Evolutionary conservation across 2,113 vertebrate species (phyloP).

Genomic region (Hippocampus zosterae): DNA sequence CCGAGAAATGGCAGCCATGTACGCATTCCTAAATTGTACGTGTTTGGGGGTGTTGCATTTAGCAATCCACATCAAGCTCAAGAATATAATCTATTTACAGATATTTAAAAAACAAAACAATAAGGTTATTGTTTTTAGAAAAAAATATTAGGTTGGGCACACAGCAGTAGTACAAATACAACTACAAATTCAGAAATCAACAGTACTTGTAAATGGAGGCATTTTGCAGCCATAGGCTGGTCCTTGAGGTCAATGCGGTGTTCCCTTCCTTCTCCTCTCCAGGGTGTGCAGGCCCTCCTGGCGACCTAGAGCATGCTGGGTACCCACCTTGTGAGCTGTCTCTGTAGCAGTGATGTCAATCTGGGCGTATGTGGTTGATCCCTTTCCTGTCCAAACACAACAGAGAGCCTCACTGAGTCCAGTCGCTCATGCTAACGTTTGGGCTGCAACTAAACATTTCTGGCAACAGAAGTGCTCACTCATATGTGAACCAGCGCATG

Average conservation of each 20-base stretch:
- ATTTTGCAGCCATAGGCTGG: not conserved
- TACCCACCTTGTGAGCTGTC: constrained; percentile 82
- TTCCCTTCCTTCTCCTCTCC: constrained; percentile 76
- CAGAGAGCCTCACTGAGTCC: constrained; percentile 1
- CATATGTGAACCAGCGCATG: no score
- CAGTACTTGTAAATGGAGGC: not conserved
- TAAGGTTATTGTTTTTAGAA: not conserved
- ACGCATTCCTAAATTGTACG: constrained; percentile 32
- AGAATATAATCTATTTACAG: constrained; percentile 44
- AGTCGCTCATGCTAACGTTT: not conserved
- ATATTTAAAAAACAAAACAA: constrained; percentile 15
- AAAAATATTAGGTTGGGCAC: not conserved
- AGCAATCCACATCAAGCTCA: constrained; percentile 25
- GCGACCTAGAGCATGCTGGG: constrained; percentile 78
- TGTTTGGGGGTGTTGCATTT: constrained; percentile 3
- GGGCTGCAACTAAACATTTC: no score
- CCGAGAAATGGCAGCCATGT: constrained; percentile 10
- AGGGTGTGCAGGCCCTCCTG: constrained; percentile 82
- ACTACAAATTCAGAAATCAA: not conserved
- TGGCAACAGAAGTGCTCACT: no score
- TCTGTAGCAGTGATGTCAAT: constrained; percentile 85
- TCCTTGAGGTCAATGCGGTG: constrained; percentile 66
- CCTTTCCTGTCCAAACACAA: constrained; percentile 66
- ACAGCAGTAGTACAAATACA: not conserved
- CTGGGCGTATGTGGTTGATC: constrained; percentile 79